These are phyloP conservation scores for Malachius bipustulatus DNA, from an alignment of 2,888 invertebrate species.

Conservation along the genomic window DNA sequence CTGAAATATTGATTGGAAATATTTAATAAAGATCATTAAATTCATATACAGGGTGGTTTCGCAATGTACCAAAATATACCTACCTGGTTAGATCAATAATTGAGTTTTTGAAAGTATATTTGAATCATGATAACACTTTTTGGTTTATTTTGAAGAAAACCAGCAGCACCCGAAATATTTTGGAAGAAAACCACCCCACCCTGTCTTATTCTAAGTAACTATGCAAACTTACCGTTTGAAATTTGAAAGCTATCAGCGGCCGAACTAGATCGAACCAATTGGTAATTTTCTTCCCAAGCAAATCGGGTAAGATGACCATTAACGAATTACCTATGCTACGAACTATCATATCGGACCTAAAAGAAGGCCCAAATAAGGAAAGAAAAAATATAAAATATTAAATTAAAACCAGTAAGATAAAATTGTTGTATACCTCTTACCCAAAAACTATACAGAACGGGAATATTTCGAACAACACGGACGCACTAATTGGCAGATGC, in stretches of 20 bases:
- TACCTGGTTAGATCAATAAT: no score
- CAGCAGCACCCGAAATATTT: no score
- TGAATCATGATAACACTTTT: no score
- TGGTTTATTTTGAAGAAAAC: no score
- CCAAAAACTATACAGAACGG: conserved; percentile 97
- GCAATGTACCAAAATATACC: no score
- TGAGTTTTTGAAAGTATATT: no score
- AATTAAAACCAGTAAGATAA: not conserved
- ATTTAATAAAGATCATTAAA: no score
- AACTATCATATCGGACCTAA: conserved; percentile 75
- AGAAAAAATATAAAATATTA: conserved; percentile 1
- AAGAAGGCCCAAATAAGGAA: no score
- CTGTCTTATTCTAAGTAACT: no score
- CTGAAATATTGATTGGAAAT: no score
- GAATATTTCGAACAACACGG: conserved; percentile 90
- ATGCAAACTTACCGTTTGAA: conserved; percentile 79
- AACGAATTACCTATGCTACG: conserved; percentile 82
- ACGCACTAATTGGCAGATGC: conserved; percentile 77
- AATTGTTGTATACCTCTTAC: conserved; percentile 39
- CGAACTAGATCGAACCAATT: conserved; percentile 86
- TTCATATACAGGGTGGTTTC: no score
- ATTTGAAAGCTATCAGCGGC: conserved; percentile 88
- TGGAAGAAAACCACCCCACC: no score
- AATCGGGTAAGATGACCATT: conserved; percentile 77
- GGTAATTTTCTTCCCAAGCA: conserved; percentile 80